Conservation (phyloP, 2,797 vertebrate genomes). For the Micromesistius poutassou region DNA sequence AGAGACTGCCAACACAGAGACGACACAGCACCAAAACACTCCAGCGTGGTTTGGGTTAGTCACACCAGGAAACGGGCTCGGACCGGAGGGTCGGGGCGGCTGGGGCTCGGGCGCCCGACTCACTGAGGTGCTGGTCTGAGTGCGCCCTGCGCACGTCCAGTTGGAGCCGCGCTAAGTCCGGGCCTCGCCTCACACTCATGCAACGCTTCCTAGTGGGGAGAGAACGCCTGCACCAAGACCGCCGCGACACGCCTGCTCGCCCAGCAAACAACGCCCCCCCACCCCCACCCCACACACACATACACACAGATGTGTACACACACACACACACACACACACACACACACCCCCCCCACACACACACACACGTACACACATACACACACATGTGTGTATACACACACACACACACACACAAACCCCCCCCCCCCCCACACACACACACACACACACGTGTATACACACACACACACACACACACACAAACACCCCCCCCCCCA, state of each 20-base stretch:
- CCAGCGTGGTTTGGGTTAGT: neutral
- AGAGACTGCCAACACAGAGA: neutral
- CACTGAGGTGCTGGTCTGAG: neutral
- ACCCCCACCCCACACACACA: too few species aligned
- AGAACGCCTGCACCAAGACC: conserved; percentile 22
- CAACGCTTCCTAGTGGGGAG: conserved; percentile 41
- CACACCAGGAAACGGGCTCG: neutral
- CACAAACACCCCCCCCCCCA: too few species aligned
- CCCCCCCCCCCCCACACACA: too few species aligned
- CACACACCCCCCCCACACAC: neutral
- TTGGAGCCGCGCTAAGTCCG: neutral
- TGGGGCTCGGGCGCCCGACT: neutral
- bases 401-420: too few species aligned
- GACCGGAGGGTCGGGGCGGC: too few species aligned
- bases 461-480: neutral
- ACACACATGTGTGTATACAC: conserved; percentile 9
- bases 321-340: neutral
- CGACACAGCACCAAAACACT: too few species aligned
- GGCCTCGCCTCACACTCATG: conserved; percentile 30
- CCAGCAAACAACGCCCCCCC: too few species aligned
- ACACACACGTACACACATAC: too few species aligned
- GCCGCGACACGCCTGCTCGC: neutral
- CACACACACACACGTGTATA: neutral
- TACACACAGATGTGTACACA: neutral
- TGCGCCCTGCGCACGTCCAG: neutral